Evolutionary conservation across 1,140 invertebrate genomes (phyloP), one percentile per base, ranked within the genome.

Genomic region (Oscheius sp.): DNA sequence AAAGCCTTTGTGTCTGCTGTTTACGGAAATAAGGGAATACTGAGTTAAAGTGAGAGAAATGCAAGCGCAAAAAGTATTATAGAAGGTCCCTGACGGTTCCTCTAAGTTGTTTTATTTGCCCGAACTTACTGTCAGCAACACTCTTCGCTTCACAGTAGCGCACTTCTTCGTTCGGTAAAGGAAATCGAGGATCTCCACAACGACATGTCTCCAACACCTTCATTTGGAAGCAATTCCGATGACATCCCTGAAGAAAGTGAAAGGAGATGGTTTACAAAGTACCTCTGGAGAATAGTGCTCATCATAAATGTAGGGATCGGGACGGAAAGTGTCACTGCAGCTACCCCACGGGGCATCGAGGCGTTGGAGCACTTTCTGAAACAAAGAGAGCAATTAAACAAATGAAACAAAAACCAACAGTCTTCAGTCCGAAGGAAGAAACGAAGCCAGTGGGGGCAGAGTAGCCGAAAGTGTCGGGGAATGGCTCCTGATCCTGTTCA

Each of bases 401-500:
- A 23, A 18, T 3, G 13, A 28, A n/a, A 38, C 36, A 35, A 34
- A 29, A 26, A 68, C 62, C 64, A 29, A 82, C 81, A 2, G 82
- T 82, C 79, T 83, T 83, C 18, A 83, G 63, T n/a, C 82, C 82
- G 64, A 83, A 83, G 28, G 78, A 80, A 3, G 83, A 84, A 26
- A 83, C 75, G 68, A 84, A 84, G n/a, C 82, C 82, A 46, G 79
- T 82, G 0, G 82, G 82, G 3, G 82, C 82, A 23, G 61, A 69
- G 49, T 84, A 83, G 29, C 82, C 80, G 66, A 78, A 84, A 35
- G 82, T 82, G 55, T 84, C 82, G 13, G 82, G 83, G 76, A 83
- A 83, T 13, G 82, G 82, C 49, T 83, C 81, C 59, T 83, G 81
- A 76, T 83, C 82, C 52, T 75, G 49, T 32, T 71, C 83, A 61